Evolutionary conservation across 1,140 invertebrate species (phyloP).

Genomic region (Dendrolimus kikuchii): DNA sequence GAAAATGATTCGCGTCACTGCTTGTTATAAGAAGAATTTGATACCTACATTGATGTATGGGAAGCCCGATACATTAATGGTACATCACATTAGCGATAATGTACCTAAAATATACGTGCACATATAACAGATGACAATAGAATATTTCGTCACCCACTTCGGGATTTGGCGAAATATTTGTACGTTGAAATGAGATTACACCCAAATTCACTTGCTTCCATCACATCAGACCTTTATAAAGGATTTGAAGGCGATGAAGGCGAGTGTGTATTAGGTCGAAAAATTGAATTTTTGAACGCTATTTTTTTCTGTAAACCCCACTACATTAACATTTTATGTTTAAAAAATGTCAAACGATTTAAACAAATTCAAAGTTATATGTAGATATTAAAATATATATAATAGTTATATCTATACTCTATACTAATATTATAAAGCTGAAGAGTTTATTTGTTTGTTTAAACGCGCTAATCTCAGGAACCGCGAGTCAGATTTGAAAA

Average conservation of each 20-base stretch:
- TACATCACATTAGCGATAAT: conserved; percentile 1
- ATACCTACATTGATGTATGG: background rate
- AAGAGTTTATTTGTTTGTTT: too few relatives aligned
- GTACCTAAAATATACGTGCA: background rate
- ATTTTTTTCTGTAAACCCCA: conserved; percentile 5
- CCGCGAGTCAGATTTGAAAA: too few relatives aligned
- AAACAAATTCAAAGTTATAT: too few relatives aligned
- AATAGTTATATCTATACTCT: too few relatives aligned
- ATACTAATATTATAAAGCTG: too few relatives aligned
- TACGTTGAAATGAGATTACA: conserved; percentile 14
- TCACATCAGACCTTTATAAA: conserved; percentile 14
- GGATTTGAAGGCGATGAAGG: conserved; percentile 6
- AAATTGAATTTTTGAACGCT: background rate
- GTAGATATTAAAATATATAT: too few relatives aligned
- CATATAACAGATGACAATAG: background rate
- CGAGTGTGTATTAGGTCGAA: conserved; percentile 9
- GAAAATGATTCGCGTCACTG: conserved; percentile 6
- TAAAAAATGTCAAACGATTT: background rate
- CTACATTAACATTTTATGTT: conserved; percentile 1
- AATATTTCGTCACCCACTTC: too few relatives aligned
- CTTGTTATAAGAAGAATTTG: conserved; percentile 4
- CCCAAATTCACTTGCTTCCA: conserved; percentile 15
- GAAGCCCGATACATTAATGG: background rate
- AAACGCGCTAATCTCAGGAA: too few relatives aligned
- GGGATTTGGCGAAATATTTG: conserved; percentile 7